A percentile compares a stretch with the other conserved stretches of the same genome.
phyloP scores from a whole-genome alignment of 1,140 invertebrate species.

The Melipona quadrifasciata region DNA sequence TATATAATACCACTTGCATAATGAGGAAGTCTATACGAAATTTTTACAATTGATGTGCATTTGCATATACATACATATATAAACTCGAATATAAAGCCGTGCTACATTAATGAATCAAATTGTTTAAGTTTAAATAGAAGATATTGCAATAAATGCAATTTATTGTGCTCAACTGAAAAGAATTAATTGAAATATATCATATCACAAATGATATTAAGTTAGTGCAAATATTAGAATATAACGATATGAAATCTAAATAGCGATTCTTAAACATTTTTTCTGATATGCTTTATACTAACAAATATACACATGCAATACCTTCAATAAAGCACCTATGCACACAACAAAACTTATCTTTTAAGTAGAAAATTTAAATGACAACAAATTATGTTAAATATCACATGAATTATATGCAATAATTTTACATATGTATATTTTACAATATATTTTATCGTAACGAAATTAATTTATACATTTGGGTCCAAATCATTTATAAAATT shows the following conservation, averaged over 20 bases:
- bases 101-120: not conserved
- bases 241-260: slow-evolving; percentile 2
- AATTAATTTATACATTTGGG: slow-evolving; percentile 28
- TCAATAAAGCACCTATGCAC: not conserved
- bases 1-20: not conserved
- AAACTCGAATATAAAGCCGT: not conserved
- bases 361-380: not conserved
- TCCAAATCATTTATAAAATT: slow-evolving; percentile 21
- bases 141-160: slow-evolving; percentile 4
- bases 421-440: not conserved
- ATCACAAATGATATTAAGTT: not conserved
- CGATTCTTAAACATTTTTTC: not conserved
- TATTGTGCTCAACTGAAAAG: not conserved
- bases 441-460: slow-evolving; percentile 8
- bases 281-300: slow-evolving; percentile 6
- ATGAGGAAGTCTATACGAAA: not conserved
- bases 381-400: slow-evolving; percentile 6
- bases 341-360: not conserved
- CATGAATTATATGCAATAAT: not conserved
- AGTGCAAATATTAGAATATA: not conserved
- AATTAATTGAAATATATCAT: not conserved
- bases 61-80: not conserved
- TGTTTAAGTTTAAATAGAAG: not conserved
- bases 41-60: not conserved
- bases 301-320: slow-evolving; percentile 14